Conservation (phyloP, 2,888 invertebrate species). For the Ichneumon xanthorius region DNA sequence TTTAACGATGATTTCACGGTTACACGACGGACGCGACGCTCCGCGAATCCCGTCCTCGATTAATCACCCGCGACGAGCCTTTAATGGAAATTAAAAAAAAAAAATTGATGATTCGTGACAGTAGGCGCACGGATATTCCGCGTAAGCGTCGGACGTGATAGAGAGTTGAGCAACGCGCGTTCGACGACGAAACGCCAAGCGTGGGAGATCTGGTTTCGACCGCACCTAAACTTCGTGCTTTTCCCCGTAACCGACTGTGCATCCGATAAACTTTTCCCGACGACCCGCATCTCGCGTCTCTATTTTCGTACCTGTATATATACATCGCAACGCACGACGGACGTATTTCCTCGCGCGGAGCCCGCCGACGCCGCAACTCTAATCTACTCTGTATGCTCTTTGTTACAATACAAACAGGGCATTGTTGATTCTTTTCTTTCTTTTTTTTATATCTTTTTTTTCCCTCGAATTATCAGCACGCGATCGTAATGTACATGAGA, state of each 20-base stretch:
- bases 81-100: constrained; percentile 29
- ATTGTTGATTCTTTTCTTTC: constrained; percentile 47
- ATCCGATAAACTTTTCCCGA: constrained; percentile 51
- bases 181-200: constrained; percentile 68
- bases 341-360: constrained; percentile 13
- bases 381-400: constrained; percentile 24
- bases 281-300: constrained; percentile 34
- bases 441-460: background rate
- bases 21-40: background rate
- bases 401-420: constrained; percentile 44
- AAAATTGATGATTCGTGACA: constrained; percentile 21
- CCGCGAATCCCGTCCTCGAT: background rate
- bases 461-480: background rate
- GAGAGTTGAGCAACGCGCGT: constrained; percentile 66
- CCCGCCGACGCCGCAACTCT: constrained; percentile 1
- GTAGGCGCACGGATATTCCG: constrained; percentile 24
- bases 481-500: constrained; percentile 23
- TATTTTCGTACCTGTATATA: constrained; percentile 56
- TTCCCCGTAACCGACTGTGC: constrained; percentile 54
- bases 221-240: constrained; percentile 72
- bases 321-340: constrained; percentile 8
- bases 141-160: constrained; percentile 51
- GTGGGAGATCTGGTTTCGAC: constrained; percentile 80
- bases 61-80: constrained; percentile 18
- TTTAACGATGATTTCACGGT: constrained; percentile 36